A percentile compares a stretch with the other conserved stretches of the same genome.
Evolutionary conservation across 2,888 invertebrate species (phyloP).

Genomic region (Eupeodes luniger): DNA sequence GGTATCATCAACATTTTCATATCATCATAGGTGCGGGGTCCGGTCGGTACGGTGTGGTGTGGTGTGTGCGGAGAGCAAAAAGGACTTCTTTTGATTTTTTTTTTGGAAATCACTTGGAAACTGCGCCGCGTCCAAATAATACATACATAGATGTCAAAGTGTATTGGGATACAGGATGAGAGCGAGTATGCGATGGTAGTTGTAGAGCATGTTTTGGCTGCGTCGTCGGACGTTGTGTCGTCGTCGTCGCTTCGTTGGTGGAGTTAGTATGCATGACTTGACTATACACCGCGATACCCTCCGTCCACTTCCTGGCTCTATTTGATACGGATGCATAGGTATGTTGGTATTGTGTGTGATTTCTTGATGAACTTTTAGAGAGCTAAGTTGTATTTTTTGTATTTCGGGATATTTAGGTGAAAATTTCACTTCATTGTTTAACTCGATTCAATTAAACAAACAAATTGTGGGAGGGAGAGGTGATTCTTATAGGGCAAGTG

Average conservation of each 20-base stretch:
- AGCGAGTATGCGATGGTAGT: slow-evolving; percentile 26
- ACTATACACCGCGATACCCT: not conserved
- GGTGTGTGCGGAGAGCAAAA: slow-evolving; percentile 1
- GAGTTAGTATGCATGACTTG: slow-evolving; percentile 37
- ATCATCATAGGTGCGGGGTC: slow-evolving; percentile 19
- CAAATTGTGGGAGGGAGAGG: too few species aligned
- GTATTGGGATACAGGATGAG: slow-evolving; percentile 38
- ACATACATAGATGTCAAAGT: slow-evolving; percentile 62
- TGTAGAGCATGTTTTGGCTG: slow-evolving; percentile 42
- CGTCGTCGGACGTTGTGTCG: slow-evolving; percentile 16
- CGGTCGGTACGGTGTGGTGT: slow-evolving; percentile 50
- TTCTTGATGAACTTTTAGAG: slow-evolving; percentile 37
- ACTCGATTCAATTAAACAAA: not conserved
- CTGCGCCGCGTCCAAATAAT: slow-evolving; percentile 61
- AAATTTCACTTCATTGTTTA: slow-evolving; percentile 40
- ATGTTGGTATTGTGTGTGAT: slow-evolving; percentile 44
- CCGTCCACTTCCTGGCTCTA: not conserved
- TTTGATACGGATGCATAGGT: slow-evolving; percentile 45
- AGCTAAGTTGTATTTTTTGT: slow-evolving; percentile 19
- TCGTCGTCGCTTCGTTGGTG: slow-evolving; percentile 21
- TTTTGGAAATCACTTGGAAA: slow-evolving; percentile 63
- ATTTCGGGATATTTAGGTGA: slow-evolving; percentile 61
- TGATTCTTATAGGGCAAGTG: too few species aligned
- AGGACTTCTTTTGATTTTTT: slow-evolving; percentile 12
- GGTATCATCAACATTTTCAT: slow-evolving; percentile 1